Percentiles rank a stretch among this genome's conserved stretches.
These are phyloP conservation scores for Romanogobio albipinnatus DNA, from an alignment of 2,113 vertebrate genomes.

Conservation along the genomic window DNA sequence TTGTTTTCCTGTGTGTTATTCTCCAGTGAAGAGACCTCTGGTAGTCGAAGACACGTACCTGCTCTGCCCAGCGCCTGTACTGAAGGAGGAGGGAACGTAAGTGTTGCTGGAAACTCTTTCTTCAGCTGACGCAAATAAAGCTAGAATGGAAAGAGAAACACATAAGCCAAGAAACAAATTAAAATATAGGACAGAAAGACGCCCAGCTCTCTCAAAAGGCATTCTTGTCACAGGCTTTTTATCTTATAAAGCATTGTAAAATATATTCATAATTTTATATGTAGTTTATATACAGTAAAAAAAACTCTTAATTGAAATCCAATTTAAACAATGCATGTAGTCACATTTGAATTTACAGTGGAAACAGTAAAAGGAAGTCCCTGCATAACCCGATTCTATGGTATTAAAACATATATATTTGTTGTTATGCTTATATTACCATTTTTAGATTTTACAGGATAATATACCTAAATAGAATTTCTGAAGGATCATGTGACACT, in stretches of 20 bases:
- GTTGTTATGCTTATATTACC: too few relatives aligned
- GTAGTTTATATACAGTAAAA: too few relatives aligned
- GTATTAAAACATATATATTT: too few relatives aligned
- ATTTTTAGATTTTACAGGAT: too few relatives aligned
- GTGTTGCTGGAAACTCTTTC: constrained; percentile 62
- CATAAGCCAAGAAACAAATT: constrained; percentile 4
- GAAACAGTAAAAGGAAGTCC: too few relatives aligned
- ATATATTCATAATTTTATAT: neutral
- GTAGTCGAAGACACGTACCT: constrained; percentile 92
- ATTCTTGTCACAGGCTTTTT: neutral
- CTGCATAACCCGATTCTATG: too few relatives aligned
- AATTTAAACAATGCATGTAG: too few relatives aligned
- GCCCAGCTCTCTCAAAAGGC: neutral
- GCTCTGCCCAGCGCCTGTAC: constrained; percentile 92
- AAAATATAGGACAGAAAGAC: constrained; percentile 19
- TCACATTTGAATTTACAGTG: too few relatives aligned
- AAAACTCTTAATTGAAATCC: too few relatives aligned
- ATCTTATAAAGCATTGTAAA: neutral
- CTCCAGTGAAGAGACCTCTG: constrained; percentile 91
- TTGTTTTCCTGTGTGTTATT: constrained; percentile 42
- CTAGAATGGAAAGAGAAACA: constrained; percentile 27
- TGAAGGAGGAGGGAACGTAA: constrained; percentile 90
- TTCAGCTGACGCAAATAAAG: neutral
- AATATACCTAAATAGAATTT: too few relatives aligned
- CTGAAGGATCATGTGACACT: too few relatives aligned